These are phyloP conservation scores for Pachycephala philippinensis DNA, from an alignment of 2,113 vertebrate genomes.

Conservation along the genomic window DNA sequence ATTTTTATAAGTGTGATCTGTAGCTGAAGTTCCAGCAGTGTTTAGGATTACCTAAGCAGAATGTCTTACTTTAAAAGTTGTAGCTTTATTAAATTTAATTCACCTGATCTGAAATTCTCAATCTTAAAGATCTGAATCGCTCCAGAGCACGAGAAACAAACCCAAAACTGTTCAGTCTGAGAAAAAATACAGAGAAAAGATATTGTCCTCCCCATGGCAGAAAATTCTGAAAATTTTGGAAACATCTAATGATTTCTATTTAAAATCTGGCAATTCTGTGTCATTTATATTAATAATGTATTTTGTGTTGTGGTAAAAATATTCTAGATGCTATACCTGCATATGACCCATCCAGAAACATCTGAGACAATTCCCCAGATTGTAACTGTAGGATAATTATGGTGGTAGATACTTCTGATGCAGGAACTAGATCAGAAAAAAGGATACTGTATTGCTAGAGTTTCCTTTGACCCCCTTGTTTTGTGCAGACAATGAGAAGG, in stretches of 20 bases:
- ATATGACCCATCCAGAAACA: neutral
- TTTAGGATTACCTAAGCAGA: neutral
- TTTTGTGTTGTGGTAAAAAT: neutral
- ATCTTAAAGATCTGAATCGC: neutral
- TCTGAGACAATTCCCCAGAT: neutral
- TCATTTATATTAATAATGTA: neutral
- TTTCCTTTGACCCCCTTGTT: neutral
- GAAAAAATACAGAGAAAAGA: neutral
- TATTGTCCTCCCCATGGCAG: neutral
- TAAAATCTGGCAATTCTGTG: neutral
- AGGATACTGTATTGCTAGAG: neutral
- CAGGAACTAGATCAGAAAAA: neutral
- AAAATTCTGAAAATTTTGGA: neutral
- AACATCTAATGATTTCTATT: neutral
- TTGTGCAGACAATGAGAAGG: neutral
- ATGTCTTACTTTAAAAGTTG: neutral
- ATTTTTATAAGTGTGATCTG: neutral
- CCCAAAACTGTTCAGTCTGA: neutral
- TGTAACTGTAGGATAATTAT: neutral
- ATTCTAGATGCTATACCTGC: neutral
- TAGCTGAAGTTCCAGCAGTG: neutral
- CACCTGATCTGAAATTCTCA: neutral
- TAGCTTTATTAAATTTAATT: neutral
- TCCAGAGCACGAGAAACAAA: neutral
- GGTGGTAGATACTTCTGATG: rapidly evolving